Base-by-base conservation (phyloP, 1,140 invertebrate species). In the Sarcophaga peregrina region DNA sequence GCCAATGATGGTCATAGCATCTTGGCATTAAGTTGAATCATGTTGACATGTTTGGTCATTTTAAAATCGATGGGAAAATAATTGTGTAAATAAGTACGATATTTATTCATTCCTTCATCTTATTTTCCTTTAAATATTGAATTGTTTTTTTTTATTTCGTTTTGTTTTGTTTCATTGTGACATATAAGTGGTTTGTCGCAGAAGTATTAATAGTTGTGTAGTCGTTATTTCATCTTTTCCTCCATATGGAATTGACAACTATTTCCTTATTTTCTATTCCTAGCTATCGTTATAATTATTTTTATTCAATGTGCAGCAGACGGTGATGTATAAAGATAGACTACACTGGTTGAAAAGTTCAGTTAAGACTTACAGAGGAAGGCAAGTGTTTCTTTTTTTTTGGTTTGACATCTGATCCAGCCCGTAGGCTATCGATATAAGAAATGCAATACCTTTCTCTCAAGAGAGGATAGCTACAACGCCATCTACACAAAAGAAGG, bases 61-160 rank as follows among this genome's bases (percentile, higher is more conserved):
- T 78, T 78, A 48, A 78, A 78, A 78, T 78, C 75, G 46, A 78
- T 78, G 75, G 75, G 75, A 78, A 78, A 78, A 78, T 78, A 78
- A 17, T 78, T 78, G 75, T 78, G 75, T 78, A 78, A 78, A 78
- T 78, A 78, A 50, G 54, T 58, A 58, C 3, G 54, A 58, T 13
- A n/a, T 58, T 58, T 58, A 6, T 58, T 58, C n/a, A n/a, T 58
- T 58, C 11, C 13, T 58, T n/a, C 25, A 37, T 37, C 4, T 37
- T 37, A 37, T 37, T 37, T 37, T 37, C 25, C 25, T 37, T 37
- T 37, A 37, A 37, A 37, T 37, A 37, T 37, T 37, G 25, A 37
- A 15, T 58, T 13, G 7, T 68, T 68, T 68, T 20, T 17, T 20
- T 68, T 68, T 9, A 25, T 68, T 20, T 68, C 20, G 62, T 10